Evolutionary conservation across 2,797 vertebrate genomes (phyloP).

Genomic region (Hippoglossus hippoglossus): DNA sequence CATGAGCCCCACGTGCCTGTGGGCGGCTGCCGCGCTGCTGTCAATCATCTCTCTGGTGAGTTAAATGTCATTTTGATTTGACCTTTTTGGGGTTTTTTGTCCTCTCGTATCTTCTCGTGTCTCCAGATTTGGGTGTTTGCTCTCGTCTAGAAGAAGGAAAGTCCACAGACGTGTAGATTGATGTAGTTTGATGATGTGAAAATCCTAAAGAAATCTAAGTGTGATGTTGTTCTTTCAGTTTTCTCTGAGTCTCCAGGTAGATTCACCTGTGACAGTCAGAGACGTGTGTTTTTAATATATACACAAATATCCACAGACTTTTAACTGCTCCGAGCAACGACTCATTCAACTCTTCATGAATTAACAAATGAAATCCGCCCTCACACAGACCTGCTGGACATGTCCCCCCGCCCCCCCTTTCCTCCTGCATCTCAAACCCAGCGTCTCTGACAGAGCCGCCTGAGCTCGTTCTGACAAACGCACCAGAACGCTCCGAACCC

Average conservation of each 20-base stretch:
- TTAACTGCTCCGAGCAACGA: background rate
- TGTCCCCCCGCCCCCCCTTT: slow-evolving; percentile 23
- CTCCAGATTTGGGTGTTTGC: background rate
- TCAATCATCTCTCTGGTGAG: slow-evolving; percentile 91
- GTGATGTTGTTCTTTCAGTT: background rate
- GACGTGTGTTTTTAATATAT: background rate
- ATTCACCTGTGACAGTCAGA: background rate
- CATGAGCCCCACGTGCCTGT: slow-evolving; percentile 90
- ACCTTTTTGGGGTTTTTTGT: background rate
- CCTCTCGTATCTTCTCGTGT: slow-evolving; percentile 18
- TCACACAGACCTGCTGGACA: slow-evolving; percentile 30
- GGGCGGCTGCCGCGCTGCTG: slow-evolving; percentile 88
- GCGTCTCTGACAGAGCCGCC: slow-evolving; percentile 37
- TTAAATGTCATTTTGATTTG: slow-evolving; percentile 60
- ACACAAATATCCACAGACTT: background rate
- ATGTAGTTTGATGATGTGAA: background rate
- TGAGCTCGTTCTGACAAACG: slow-evolving; percentile 73
- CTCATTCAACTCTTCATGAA: slow-evolving; percentile 13
- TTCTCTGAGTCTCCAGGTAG: background rate
- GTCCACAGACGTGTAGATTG: slow-evolving; percentile 1
- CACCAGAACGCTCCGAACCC: slow-evolving; percentile 65
- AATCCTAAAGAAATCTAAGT: background rate
- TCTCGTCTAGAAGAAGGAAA: background rate
- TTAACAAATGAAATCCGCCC: background rate
- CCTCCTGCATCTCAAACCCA: no score